phyloP scores from a whole-genome alignment of 2,888 invertebrate genomes.

The Napeogenes sylphis region DNA sequence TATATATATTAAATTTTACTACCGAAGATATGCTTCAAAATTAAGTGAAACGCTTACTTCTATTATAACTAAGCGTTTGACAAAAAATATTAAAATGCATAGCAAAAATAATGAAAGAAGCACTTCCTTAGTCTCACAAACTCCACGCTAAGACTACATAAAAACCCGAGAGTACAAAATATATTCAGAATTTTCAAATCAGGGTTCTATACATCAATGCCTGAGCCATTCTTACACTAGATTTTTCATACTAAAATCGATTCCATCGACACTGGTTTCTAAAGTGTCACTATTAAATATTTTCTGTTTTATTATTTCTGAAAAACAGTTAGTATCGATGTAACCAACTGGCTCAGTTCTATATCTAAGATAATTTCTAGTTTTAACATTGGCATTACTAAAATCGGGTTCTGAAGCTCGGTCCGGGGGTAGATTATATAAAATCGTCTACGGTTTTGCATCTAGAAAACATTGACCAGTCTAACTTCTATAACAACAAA shows the following conservation, averaged over 20 bases:
- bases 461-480: conserved; percentile 55
- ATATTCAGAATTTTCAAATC: conserved; percentile 38
- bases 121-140: conserved; percentile 32
- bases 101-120: conserved; percentile 64
- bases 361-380: conserved; percentile 35
- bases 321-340: conserved; percentile 16
- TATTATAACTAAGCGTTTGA: conserved; percentile 42
- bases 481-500: conserved; percentile 55
- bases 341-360: conserved; percentile 16
- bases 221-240: conserved; percentile 25
- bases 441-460: conserved; percentile 37
- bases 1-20: conserved; percentile 49
- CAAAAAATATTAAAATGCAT: conserved; percentile 48
- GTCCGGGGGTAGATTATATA: conserved; percentile 38
- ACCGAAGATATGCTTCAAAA: conserved; percentile 66
- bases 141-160: conserved; percentile 38
- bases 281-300: conserved; percentile 9
- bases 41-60: conserved; percentile 30
- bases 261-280: conserved; percentile 30
- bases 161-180: conserved; percentile 65
- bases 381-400: conserved; percentile 50
- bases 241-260: conserved; percentile 18
- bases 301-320: not conserved
- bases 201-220: conserved; percentile 26
- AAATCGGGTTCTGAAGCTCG: conserved; percentile 66